Conservation (phyloP, 2,888 invertebrate genomes). For the Odontomyia ornata region DNA sequence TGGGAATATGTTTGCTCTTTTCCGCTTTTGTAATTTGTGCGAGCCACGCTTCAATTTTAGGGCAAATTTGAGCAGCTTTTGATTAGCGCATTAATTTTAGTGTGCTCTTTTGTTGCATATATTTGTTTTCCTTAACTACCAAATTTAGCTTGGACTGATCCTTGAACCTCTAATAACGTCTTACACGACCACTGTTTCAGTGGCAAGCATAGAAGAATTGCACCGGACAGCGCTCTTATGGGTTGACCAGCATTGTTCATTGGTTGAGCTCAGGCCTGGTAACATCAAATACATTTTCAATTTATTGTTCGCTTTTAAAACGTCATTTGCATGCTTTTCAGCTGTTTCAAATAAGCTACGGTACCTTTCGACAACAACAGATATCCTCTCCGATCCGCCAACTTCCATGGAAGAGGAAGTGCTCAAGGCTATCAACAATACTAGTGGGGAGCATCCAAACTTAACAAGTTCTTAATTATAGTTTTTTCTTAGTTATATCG, state of each 20-base stretch:
- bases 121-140: constrained; percentile 63
- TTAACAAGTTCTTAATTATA: constrained; percentile 52
- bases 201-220: constrained; percentile 89
- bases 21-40: too few species aligned
- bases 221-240: constrained; percentile 91
- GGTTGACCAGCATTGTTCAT: constrained; percentile 96
- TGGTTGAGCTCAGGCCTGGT: constrained; percentile 94
- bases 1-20: too few species aligned
- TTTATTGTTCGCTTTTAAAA: neutral
- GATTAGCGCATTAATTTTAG: too few species aligned
- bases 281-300: constrained; percentile 54
- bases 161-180: constrained; percentile 89
- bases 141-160: constrained; percentile 85
- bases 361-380: constrained; percentile 90
- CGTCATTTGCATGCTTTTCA: constrained; percentile 63
- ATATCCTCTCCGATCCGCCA: constrained; percentile 86
- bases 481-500: constrained; percentile 1
- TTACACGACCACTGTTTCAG: constrained; percentile 91
- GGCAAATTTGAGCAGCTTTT: too few species aligned
- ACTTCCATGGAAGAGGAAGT: constrained; percentile 90
- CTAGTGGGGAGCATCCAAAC: constrained; percentile 61
- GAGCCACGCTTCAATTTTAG: too few species aligned
- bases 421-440: constrained; percentile 72
- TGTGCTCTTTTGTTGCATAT: too few species aligned
- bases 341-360: constrained; percentile 92